These are phyloP conservation scores for Strix uralensis DNA, from an alignment of 2,113 vertebrate species.

Conservation along the genomic window DNA sequence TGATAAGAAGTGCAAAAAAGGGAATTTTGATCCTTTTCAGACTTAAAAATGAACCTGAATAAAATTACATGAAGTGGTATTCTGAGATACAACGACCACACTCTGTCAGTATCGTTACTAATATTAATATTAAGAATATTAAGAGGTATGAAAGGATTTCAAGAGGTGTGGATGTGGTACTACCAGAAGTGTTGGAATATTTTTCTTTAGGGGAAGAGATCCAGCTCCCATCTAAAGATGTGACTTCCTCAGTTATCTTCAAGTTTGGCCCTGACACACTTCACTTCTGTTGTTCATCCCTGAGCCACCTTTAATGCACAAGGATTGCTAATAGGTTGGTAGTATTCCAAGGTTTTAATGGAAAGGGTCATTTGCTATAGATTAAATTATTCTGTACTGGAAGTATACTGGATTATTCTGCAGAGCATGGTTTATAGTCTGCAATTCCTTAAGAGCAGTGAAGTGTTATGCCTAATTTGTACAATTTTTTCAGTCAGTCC, in stretches of 20 bases:
- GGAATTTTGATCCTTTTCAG: background rate
- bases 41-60: background rate
- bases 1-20: rapidly evolving
- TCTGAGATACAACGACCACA: background rate
- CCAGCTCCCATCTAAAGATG: background rate
- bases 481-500: background rate
- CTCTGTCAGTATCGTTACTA: background rate
- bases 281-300: background rate
- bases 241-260: background rate
- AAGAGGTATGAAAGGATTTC: background rate
- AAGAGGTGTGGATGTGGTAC: background rate
- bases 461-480: background rate
- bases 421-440: background rate
- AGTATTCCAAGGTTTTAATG: background rate
- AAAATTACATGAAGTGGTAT: background rate
- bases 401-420: background rate
- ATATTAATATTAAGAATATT: too few species aligned
- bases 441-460: background rate
- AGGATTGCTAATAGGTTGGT: background rate
- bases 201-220: background rate
- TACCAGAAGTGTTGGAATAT: background rate
- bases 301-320: background rate
- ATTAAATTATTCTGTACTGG: background rate
- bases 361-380: background rate
- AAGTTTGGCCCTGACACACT: background rate